Conservation (phyloP, 2,888 invertebrate species). For the Drosophila acutilabella region DNA sequence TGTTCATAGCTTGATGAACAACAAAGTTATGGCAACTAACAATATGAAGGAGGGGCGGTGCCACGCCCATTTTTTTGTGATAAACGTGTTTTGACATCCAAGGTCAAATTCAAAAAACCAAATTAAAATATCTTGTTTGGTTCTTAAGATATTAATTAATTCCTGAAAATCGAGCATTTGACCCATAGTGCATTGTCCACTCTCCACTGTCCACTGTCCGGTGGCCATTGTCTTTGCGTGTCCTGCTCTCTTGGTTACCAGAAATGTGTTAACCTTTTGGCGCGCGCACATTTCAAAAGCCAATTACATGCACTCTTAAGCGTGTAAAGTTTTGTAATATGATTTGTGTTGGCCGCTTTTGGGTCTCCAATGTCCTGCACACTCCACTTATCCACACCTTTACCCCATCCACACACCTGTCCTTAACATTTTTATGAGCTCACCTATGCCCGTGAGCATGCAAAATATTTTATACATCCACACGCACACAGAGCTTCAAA, state of each 20-base stretch:
- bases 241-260: conserved; percentile 41
- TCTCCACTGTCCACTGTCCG: conserved; percentile 22
- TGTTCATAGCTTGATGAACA: no score
- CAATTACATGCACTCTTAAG: conserved; percentile 84
- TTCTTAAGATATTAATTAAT: no score
- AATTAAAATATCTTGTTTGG: no score
- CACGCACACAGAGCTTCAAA: neutral
- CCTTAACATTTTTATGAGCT: conserved; percentile 21
- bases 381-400: neutral
- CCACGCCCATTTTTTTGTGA: no score
- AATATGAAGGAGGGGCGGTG: no score
- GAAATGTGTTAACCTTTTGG: conserved; percentile 76
- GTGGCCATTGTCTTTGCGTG: conserved; percentile 19
- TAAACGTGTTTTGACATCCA: no score
- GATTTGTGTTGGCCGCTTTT: conserved; percentile 73
- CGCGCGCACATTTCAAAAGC: conserved; percentile 80
- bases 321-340: conserved; percentile 83
- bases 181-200: no score
- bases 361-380: conserved; percentile 36
- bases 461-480: neutral
- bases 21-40: no score
- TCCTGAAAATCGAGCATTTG: no score
- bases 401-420: neutral
- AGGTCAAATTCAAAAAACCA: no score
- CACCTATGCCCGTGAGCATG: conserved; percentile 4